These are phyloP conservation scores for Meiosimyza decipiens DNA, from an alignment of 2,888 invertebrate species.

Conservation along the genomic window DNA sequence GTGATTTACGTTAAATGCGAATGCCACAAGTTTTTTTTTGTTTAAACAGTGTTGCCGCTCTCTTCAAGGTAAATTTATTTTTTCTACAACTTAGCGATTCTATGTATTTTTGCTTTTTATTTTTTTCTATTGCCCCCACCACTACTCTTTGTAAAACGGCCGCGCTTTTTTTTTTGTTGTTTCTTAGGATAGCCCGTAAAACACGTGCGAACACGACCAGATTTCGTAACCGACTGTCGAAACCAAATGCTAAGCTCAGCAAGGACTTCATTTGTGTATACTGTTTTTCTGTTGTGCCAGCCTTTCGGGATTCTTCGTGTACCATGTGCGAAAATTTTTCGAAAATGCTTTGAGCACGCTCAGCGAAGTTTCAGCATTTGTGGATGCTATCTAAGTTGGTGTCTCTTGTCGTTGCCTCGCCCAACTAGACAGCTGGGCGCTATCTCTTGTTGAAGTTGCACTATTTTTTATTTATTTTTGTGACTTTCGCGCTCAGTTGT, in stretches of 20 bases:
- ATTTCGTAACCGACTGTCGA: slow-evolving; percentile 63
- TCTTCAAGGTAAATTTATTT: too few species aligned
- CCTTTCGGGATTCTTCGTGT: too few species aligned
- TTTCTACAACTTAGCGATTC: not conserved
- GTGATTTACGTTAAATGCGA: not conserved
- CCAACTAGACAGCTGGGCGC: too few species aligned
- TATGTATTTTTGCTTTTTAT: not conserved
- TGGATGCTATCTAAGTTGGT: too few species aligned
- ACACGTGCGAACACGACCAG: slow-evolving; percentile 63
- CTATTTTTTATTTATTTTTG: too few species aligned
- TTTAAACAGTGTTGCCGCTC: not conserved
- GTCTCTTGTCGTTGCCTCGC: too few species aligned
- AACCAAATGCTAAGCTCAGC: slow-evolving; percentile 20
- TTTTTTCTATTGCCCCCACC: slow-evolving; percentile 3
- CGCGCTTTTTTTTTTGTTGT: not conserved
- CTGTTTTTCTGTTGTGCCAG: slow-evolving; percentile 28
- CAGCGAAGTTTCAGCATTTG: too few species aligned
- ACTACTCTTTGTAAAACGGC: slow-evolving; percentile 14
- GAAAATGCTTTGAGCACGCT: too few species aligned
- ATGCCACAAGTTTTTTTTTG: slow-evolving; percentile 22
- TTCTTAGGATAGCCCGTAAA: slow-evolving; percentile 3
- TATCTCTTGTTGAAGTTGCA: too few species aligned
- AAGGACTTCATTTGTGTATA: slow-evolving; percentile 43
- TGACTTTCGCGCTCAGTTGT: too few species aligned
- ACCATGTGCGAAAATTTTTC: too few species aligned